Evolutionary conservation across 2,113 vertebrate species (phyloP).

Genomic region (Lasiurus cinereus): DNA sequence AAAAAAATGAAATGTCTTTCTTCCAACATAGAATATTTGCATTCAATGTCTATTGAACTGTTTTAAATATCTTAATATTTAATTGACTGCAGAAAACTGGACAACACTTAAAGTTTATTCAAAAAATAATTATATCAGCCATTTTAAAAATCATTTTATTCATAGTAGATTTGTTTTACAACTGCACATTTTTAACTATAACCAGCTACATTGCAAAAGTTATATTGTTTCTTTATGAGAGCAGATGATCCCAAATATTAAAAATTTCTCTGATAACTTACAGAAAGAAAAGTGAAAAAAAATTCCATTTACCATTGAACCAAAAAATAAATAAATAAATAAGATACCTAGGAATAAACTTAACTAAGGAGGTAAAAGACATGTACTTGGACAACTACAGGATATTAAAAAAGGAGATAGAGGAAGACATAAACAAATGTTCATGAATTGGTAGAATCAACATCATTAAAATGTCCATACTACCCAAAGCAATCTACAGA

Average conservation of each 20-base stretch:
- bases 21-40: not conserved
- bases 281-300: too few species aligned
- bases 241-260: not conserved
- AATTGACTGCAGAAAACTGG: slow-evolving; percentile 29
- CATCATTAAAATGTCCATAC: too few species aligned
- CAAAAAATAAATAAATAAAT: too few species aligned
- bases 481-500: too few species aligned
- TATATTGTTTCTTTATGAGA: not conserved
- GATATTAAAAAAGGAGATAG: too few species aligned
- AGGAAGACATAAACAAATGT: too few species aligned
- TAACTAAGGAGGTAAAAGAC: too few species aligned
- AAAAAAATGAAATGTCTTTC: slow-evolving; percentile 14
- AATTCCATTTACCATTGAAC: too few species aligned
- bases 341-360: too few species aligned
- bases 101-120: slow-evolving; percentile 16
- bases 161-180: not conserved
- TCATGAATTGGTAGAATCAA: too few species aligned
- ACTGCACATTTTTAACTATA: not conserved
- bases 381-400: too few species aligned
- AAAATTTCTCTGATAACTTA: not conserved
- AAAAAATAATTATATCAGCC: not conserved
- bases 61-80: slow-evolving; percentile 44
- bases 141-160: not conserved
- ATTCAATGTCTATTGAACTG: not conserved
- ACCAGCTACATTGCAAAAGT: not conserved